phyloP scores from a whole-genome alignment of 2,113 vertebrate species.

The Lipotes vexillifer region DNA sequence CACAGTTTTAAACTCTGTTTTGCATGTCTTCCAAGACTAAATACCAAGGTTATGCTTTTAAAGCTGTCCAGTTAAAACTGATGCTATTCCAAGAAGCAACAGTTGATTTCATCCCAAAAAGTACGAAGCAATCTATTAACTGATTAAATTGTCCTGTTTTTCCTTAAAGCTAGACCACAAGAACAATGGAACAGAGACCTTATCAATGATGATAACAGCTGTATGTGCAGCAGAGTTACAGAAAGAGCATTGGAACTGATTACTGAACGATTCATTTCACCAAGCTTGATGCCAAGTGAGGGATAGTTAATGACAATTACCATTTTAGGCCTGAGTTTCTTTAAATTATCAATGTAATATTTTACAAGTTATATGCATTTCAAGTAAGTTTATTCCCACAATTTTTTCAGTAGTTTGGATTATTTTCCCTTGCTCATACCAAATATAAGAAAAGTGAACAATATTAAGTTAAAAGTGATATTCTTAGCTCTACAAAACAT shows the following conservation, averaged over 20 bases:
- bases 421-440: background rate
- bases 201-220: background rate
- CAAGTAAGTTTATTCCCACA: background rate
- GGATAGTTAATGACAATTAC: background rate
- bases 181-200: background rate
- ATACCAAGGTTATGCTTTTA: background rate
- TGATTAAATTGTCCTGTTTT: background rate
- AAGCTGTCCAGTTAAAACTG: background rate
- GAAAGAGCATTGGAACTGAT: background rate
- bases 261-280: background rate
- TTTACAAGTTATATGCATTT: background rate
- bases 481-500: background rate
- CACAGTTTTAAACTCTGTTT: background rate
- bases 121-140: background rate
- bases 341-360: background rate
- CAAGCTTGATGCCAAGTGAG: background rate
- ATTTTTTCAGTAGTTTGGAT: background rate
- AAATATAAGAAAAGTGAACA: background rate
- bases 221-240: background rate
- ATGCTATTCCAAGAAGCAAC: background rate
- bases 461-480: background rate
- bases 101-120: background rate
- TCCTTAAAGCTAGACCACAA: background rate
- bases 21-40: background rate
- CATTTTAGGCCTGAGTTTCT: background rate